Percentiles rank a stretch among this genome's conserved stretches.
These are phyloP conservation scores for crab-eating macaque (Macaca fascicularis) DNA, from an alignment of 2,113 vertebrate species.

Conservation along the genomic window DNA sequence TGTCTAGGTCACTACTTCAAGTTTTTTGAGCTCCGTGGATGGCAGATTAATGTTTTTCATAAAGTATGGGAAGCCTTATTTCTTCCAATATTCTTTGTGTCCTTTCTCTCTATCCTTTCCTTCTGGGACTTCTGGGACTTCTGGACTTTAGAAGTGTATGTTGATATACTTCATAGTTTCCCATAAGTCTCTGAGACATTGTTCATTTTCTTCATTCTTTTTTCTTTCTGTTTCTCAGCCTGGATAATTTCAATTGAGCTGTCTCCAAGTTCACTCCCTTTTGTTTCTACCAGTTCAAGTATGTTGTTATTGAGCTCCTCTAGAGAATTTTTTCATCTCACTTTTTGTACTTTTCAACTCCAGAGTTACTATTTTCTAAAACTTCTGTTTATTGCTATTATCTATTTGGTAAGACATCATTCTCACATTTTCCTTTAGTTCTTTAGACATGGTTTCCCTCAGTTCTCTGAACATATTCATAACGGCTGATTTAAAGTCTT, in stretches of 20 bases:
- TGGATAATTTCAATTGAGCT: neutral
- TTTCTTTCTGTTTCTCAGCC: neutral
- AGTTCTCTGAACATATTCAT: neutral
- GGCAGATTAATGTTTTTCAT: neutral
- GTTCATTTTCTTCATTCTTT: neutral
- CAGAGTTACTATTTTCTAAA: neutral
- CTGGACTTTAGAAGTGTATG: too few species aligned
- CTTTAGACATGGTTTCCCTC: neutral
- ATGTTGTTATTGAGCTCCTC: neutral
- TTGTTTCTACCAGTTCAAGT: neutral
- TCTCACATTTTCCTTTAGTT: neutral
- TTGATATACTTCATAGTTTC: neutral
- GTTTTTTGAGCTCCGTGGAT: neutral
- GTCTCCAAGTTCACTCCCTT: neutral
- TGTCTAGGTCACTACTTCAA: neutral
- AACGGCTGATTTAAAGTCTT: neutral
- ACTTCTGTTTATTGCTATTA: neutral
- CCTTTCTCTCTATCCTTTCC: neutral
- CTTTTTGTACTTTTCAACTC: neutral
- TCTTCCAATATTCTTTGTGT: neutral
- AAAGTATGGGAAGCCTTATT: neutral
- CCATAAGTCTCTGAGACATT: neutral
- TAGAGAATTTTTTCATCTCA: neutral
- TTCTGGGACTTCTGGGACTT: neutral
- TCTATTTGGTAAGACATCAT: neutral